Evolutionary conservation across 2,888 invertebrate genomes (phyloP), one percentile per base, ranked within the genome.

Genomic region (Microchrysa polita): DNA sequence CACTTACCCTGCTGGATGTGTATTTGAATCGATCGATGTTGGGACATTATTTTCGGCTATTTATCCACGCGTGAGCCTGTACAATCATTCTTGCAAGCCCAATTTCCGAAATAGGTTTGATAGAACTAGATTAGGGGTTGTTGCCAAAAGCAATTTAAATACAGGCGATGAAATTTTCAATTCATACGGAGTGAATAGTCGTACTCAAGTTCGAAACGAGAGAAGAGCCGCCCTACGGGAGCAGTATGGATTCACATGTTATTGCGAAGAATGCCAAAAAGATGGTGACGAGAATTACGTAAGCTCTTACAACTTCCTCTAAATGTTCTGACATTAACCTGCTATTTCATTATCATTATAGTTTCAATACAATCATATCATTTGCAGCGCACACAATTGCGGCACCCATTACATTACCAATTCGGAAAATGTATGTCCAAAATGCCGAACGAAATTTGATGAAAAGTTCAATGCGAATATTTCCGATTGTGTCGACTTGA

Each of bases 61-160:
- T 80, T 95, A 93, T 82, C 93, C 96, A 0, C 91, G 93, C 1
- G 90, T 94, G 0, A 93, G 95, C 79, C 90, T 96, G 86, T 93
- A 96, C 90, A 98, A 97, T 83, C 97, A 98, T 85, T 93, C 95
- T 0, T 97, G 97, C 82, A 90, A 92, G 77, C 92, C 95, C 5
- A 92, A 92, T 79, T 92, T 96, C 74, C 89, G 90, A 69, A 90
- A 90, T 79, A 90, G 92, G 79, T 95, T 93, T 82, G 88, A 90
- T 82, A 90, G 91, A 71, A 88, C 89, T 74, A 87, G 87, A 14
- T 86, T 95, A 22, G 88, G 93, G 75, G 91, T 95, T 1, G 89
- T 90, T 79, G 90, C 94, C 9, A 84, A 88, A 0, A 87, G 88
- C 75, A 87, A 90, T 79, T 87, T 96, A 44, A 77, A 83, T 0